Conservation (phyloP, 2,888 invertebrate species). For the Craniophora ligustri region DNA sequence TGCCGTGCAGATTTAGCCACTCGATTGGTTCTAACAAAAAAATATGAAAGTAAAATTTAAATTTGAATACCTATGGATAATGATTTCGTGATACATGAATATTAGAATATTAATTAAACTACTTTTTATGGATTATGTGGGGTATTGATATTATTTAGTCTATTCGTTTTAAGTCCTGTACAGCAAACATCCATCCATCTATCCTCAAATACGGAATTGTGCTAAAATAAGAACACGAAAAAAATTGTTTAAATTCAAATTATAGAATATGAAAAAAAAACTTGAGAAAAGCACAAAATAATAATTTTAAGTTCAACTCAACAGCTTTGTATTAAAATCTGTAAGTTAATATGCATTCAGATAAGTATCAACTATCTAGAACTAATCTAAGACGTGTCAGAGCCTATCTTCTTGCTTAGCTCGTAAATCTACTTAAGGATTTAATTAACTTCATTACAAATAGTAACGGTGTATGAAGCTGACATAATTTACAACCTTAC, state of each 20-base stretch:
- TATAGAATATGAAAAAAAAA: too few species aligned
- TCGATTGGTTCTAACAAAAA: not conserved
- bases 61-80: too few species aligned
- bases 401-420: slow-evolving; percentile 30
- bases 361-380: slow-evolving; percentile 22
- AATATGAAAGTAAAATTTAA: not conserved
- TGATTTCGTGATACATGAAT: too few species aligned
- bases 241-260: too few species aligned
- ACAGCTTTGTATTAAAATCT: slow-evolving; percentile 2
- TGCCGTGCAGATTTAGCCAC: slow-evolving; percentile 35
- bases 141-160: too few species aligned
- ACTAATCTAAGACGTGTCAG: slow-evolving; percentile 37
- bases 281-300: too few species aligned
- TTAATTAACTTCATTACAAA: slow-evolving; percentile 45
- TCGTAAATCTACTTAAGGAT: slow-evolving; percentile 37
- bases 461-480: slow-evolving; percentile 33
- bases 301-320: not conserved
- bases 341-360: slow-evolving; percentile 28
- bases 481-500: slow-evolving; percentile 40
- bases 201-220: too few species aligned
- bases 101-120: too few species aligned
- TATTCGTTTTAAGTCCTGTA: too few species aligned
- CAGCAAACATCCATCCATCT: too few species aligned
- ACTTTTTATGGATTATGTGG: too few species aligned
- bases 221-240: too few species aligned